phyloP scores from a whole-genome alignment of 2,113 vertebrate genomes.

The Mus spicilegus region DNA sequence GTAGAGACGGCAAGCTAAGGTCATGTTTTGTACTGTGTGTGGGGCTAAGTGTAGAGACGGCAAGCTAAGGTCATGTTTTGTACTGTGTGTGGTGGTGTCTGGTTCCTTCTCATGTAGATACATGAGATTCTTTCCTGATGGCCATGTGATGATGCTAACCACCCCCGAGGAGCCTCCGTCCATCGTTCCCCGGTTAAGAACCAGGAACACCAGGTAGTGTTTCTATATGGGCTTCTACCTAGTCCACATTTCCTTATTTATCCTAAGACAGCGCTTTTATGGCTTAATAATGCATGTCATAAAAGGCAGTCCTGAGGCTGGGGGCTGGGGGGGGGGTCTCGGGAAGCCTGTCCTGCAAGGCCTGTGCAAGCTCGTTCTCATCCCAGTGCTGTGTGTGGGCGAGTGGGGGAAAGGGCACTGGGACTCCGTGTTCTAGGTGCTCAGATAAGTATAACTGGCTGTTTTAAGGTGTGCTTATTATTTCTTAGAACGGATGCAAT shows the following conservation, averaged over 20 bases:
- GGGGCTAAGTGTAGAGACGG: neutral
- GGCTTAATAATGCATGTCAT: neutral
- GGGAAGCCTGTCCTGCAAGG: neutral
- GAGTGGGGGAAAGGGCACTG: neutral
- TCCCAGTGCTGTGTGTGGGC: neutral
- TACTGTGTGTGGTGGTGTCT: constrained; percentile 30
- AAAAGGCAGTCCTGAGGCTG: neutral
- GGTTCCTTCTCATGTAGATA: constrained; percentile 88
- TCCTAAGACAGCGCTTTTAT: neutral
- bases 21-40: constrained; percentile 40
- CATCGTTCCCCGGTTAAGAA: constrained; percentile 93
- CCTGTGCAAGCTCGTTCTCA: neutral
- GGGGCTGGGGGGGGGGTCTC: neutral
- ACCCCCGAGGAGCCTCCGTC: constrained; percentile 95
- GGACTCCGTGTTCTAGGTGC: neutral
- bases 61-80: neutral
- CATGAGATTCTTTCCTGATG: constrained; percentile 97
- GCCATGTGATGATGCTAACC: constrained; percentile 96
- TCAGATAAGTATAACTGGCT: neutral
- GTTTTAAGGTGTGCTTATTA: constrained; percentile 55
- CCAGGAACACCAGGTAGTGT: constrained; percentile 92
- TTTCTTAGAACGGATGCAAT: constrained; percentile 93
- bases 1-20: neutral
- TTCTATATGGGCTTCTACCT: neutral
- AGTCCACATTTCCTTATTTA: neutral